Evolutionary conservation across 1,140 invertebrate genomes (phyloP), one percentile per base, ranked within the genome.

Genomic region (Neotoxoptera formosana): DNA sequence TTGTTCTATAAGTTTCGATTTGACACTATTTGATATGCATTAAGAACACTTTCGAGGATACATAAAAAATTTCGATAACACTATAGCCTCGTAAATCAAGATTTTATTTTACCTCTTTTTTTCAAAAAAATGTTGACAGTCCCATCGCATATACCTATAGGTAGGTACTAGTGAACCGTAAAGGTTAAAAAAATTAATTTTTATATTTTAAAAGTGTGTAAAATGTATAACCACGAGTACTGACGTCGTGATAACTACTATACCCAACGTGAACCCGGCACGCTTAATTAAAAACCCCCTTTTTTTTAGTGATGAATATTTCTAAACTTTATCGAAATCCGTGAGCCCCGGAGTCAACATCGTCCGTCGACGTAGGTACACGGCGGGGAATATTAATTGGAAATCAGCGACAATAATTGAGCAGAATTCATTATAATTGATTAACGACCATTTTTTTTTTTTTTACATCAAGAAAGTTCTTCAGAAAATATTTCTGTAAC

Each of bases 301-400:
- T 41, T 89, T 88, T 88, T 88, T 89, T 25, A 4, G 23, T 89
- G 23, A 25, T 1, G n/a, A 36, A 89, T 56, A 56, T 36, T 89
- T 41, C 48, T 89, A 25, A 56, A 89, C 48, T 53, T 23, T 41
- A n/a, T 41, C 23, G 11, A 11, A 56, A 53, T 36, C 48, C n/a
- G 6, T 41, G 23, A 36, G 56, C 34, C 36, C 36, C 88, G 7
- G 51, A 36, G 48, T 41, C 34, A 25, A 56, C 8, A 41, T 36
- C 7, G 2, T 30, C 34, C 11, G 34, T 48, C 30, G 25, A 89
- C 53, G 23, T n/a, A n/a, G n/a, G n/a, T 36, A 34, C 51, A 25
- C 30, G 45, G 34, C 36, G n/a, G n/a, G n/a, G 48, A 89, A 88
- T 88, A 48, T 88, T 88, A 88, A 88, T 88, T 88, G 86, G 30